Conservation (phyloP, 2,797 vertebrate genomes). For the Glyptemys insculpta region DNA sequence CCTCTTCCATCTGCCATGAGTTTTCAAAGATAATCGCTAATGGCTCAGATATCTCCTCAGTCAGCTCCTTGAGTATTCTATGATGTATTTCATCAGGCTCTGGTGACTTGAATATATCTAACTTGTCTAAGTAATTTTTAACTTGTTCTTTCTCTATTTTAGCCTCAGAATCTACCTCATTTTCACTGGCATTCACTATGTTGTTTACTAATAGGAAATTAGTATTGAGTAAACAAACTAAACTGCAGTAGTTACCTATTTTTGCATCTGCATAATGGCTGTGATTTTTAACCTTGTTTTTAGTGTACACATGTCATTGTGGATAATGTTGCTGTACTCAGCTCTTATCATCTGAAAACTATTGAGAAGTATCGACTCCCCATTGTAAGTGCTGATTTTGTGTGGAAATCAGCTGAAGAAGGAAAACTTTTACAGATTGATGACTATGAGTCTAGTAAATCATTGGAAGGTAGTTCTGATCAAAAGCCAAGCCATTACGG, state of each 20-base stretch:
- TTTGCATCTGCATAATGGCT: background rate
- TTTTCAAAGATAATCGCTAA: too few species aligned
- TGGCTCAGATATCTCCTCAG: too few species aligned
- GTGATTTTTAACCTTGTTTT: constrained; percentile 29
- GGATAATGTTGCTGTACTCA: constrained; percentile 78
- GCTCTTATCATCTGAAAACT: constrained; percentile 77
- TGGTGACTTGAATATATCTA: too few species aligned
- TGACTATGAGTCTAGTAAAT: constrained; percentile 60
- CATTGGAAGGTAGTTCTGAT: background rate
- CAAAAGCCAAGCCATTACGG: background rate
- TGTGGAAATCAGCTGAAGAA: constrained; percentile 83
- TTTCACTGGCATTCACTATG: too few species aligned
- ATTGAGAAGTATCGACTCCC: constrained; percentile 81
- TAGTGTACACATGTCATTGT: constrained; percentile 89
- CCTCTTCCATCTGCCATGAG: too few species aligned
- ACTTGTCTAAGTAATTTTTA: too few species aligned
- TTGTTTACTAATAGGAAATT: background rate
- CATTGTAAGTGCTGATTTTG: constrained; percentile 82
- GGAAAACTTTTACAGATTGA: constrained; percentile 77
- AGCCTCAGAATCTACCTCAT: too few species aligned
- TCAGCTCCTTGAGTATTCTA: too few species aligned
- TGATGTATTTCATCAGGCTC: too few species aligned
- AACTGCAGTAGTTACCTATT: background rate
- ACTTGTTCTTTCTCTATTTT: too few species aligned
- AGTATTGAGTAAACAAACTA: background rate